Base-by-base conservation (phyloP, 2,113 vertebrate species). In the Egretta garzetta region DNA sequence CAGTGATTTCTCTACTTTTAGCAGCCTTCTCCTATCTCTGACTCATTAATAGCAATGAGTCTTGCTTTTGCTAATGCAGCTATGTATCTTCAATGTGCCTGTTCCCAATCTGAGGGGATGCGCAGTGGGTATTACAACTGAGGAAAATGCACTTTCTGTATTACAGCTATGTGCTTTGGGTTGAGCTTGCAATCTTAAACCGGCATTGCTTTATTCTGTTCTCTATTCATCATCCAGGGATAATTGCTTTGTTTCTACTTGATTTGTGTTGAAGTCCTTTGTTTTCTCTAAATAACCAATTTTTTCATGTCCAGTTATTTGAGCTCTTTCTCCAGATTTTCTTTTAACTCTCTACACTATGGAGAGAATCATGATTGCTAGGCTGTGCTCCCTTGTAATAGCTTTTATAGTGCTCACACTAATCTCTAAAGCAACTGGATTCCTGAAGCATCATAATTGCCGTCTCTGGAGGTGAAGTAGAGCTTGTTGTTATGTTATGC, bases 11-110 rank as follows among this genome's bases (percentile, higher is more conserved):
- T 95, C 49, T 81, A 95, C 97, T 98, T 98, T 98, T 98, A 98
- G 98, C 98, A 98, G 98, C 98, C 98, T 98, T 98, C 97, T 98
- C 97, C 96, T 98, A 68, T 97, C 97, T 97, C 95, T 86, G 58
- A 93, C 94, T 97, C 97, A 96, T 97, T 97, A 63, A 52, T 59
- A 15, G 43, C 63, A 87, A 98, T 98, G 97, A 97, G 96, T 97
- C 96, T 96, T 84, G 95, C 95, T 97, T 98, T 93, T 93, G 93
- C 91, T 96, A 87, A 89, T 88, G 73, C 96, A 75, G 43, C 91
- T 73, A 4, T 62, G 26, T 86, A 71, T 86, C 94, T 97, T 95
- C 88, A 56, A 3, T 94, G 67, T 95, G 88, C 79, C 93, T 95
- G 70, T 86, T 92, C 90, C 60, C 64, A 58, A 3, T 86, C 85